Evolutionary conservation across 2,797 vertebrate species (phyloP), one percentile per base, ranked within the genome.

Genomic region (Todus mexicanus): DNA sequence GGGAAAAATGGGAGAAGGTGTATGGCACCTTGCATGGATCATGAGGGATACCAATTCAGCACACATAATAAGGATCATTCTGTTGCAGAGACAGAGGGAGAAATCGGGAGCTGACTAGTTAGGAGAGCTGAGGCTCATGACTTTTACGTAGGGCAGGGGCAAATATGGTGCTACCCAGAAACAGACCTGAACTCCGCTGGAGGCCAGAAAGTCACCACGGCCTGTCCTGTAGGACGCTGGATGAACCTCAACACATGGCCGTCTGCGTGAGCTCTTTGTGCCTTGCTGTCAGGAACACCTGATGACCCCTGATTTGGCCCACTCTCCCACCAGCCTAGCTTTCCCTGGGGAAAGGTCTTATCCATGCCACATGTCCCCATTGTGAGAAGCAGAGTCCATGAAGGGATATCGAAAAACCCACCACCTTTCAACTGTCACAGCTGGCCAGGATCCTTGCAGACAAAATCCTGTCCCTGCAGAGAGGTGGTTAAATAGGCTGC

Each of bases 1-100:
- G 90, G 84, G 95, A 89, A 95, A 94, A 92, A 70, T 2, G n/a
- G 76, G 79, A 91, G 51, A 85, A 89, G 29, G 18, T 35, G 37
- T 63, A 60, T 5, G 15, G 65, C 65, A 93, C 21, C 53, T 64
- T 37, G 20, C 31, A 79, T 7, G 33, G 40, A 51, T 53, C 2
- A 0, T 0, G 0, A 83, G 40, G 42, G 70, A 89, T 11, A 69
- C 31, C 70, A 65, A 8, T 37, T 61, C 81, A 84, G 59, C 42
- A 33, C 0, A 1, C 27, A 65, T 54, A 75, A 42, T 66, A 93
- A 69, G 38, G 29, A 31, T 14, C 1, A 0, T 14, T 42, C 33
- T 47, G 10, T 4, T 65, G 22, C 43, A 70, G 66, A 66, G 57
- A 35, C 54, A 56, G 61, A 85, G 51, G 38, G 22, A 57, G 50